Evolutionary conservation across 2,797 vertebrate genomes (phyloP).

Genomic region (Cossypha caffra): DNA sequence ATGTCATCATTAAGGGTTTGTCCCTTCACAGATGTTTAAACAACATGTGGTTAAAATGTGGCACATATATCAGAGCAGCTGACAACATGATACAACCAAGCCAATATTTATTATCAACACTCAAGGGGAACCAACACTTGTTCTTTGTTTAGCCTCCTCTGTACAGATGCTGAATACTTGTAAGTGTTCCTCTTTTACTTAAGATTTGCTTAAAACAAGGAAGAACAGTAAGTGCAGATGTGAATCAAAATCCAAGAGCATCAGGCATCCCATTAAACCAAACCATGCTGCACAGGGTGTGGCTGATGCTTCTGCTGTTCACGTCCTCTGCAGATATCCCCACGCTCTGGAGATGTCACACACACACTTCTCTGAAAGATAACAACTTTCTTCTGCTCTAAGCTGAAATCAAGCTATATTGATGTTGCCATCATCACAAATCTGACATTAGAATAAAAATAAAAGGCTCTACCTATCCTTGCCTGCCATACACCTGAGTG

Average conservation of each 20-base stretch:
- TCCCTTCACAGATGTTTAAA: constrained; percentile 60
- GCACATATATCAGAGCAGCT: constrained; percentile 46
- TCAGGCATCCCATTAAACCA: neutral
- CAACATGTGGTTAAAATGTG: constrained; percentile 56
- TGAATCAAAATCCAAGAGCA: constrained; percentile 2
- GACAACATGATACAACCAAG: constrained; percentile 40
- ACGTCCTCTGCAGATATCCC: neutral
- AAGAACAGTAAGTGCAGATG: neutral
- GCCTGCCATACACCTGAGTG: neutral
- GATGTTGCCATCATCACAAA: neutral
- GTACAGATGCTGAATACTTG: constrained; percentile 21
- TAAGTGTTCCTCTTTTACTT: neutral
- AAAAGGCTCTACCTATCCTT: neutral
- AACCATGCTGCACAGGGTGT: fast-evolving
- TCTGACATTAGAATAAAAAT: neutral
- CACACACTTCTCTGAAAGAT: neutral
- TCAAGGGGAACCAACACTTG: constrained; percentile 13
- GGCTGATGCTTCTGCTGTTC: neutral
- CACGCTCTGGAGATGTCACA: neutral
- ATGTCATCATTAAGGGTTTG: constrained; percentile 31
- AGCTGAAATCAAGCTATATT: neutral
- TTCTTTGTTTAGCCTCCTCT: constrained; percentile 30
- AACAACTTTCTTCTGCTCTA: neutral
- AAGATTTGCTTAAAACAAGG: constrained; percentile 36
- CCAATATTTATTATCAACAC: constrained; percentile 50